Evolutionary conservation across 2,797 vertebrate genomes (phyloP).

Genomic region (Iguana delicatissima): DNA sequence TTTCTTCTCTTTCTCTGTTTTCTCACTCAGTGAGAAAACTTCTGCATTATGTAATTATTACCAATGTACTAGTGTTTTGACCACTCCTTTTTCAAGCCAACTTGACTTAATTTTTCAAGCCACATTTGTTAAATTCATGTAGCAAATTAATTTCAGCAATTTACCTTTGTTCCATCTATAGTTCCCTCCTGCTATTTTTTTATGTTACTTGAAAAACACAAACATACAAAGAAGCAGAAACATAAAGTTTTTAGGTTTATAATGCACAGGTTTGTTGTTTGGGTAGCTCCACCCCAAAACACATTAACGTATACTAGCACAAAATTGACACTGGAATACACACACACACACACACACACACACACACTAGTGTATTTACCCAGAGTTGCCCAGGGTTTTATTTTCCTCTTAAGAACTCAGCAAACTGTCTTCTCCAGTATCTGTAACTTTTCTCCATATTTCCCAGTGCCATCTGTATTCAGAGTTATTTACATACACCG

Average conservation of each 20-base stretch:
- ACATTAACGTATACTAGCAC: not conserved
- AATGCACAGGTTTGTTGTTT: conserved; percentile 9
- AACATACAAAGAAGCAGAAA: conserved; percentile 14
- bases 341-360: too few relatives aligned
- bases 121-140: conserved; percentile 17
- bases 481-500: too few relatives aligned
- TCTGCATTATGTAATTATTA: not conserved
- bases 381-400: too few relatives aligned
- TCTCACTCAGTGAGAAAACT: not conserved
- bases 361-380: too few relatives aligned
- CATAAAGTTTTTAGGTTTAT: conserved; percentile 3
- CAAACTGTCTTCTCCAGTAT: too few relatives aligned
- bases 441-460: too few relatives aligned
- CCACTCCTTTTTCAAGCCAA: not conserved
- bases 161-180: not conserved
- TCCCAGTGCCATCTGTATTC: too few relatives aligned
- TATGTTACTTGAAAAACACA: conserved; percentile 36
- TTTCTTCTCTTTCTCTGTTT: fast-evolving
- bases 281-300: not conserved
- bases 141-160: not conserved
- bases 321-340: too few relatives aligned
- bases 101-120: conserved; percentile 36
- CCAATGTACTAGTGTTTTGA: conserved; percentile 3
- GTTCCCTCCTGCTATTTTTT: conserved; percentile 6
- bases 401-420: too few relatives aligned